Evolutionary conservation across 1,140 invertebrate genomes (phyloP), one percentile per base, ranked within the genome.

Genomic region (Bombus huntii): DNA sequence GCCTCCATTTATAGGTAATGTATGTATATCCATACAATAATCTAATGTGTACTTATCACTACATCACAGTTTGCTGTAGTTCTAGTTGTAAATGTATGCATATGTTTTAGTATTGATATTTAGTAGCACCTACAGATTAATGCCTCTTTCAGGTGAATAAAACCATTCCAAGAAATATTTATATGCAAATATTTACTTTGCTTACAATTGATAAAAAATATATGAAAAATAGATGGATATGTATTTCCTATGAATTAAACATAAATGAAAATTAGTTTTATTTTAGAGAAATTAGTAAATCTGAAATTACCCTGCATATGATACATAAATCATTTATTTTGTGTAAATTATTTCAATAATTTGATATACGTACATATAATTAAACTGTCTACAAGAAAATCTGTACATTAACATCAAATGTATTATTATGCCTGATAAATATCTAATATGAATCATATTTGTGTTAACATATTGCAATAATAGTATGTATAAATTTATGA

Each of bases 101-200:
- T 62, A 42, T 81, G 57, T 68, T 81, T 47, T 39, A 31, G 44
- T 28, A 53, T 66, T 66, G 39, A 22, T 68, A 39, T 37, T 65
- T 47, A 53, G 47, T 62, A 74, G n/a, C 37, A 39, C n/a, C 22
- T 66, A 44, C 28, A 37, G 1, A 34, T 37, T 25, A 74, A 44
- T 73, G 18, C 31, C 12, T 59, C 15, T 66, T 66, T 65, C 6
- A 73, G 10, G 28, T 74, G 12, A n/a, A 62, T n/a, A 10, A 68
- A 68, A 85, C n/a, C 79, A 85, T 81, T 85, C 79, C 84, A 85
- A 70, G n/a, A 44, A 15, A n/a, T 22, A 42, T 47, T 59, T 59
- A 57, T 34, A 25, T 37, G 42, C 22, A 59, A 37, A 71, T 72
- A 73, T 80, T 65, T 85, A 65, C 59, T 25, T 85, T 72, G 8